Evolutionary conservation across 1,140 invertebrate species (phyloP).

Genomic region (Caenorhabditis tropicalis): DNA sequence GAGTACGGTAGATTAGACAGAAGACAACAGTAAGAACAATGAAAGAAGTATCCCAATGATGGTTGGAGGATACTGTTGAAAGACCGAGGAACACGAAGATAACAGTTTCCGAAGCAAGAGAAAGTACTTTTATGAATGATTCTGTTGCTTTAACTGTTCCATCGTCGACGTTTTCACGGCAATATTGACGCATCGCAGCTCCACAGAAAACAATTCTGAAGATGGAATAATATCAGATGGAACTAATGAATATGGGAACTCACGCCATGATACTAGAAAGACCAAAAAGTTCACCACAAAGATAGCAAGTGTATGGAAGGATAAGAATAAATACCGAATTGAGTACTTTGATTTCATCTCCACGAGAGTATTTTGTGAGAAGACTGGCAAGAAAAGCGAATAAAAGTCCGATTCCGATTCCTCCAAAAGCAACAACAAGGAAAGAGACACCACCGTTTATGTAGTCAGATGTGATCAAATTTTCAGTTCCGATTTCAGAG

Average conservation of each 20-base stretch:
- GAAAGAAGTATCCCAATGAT: conserved; percentile 95
- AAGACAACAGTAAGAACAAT: conserved; percentile 91
- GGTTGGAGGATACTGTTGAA: conserved; percentile 87
- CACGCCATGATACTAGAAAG: conserved; percentile 67
- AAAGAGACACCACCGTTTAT: conserved; percentile 87
- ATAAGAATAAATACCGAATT: conserved; percentile 69
- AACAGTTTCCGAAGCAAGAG: conserved; percentile 85
- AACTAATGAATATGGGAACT: not conserved
- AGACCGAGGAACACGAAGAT: conserved; percentile 99
- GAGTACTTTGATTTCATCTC: conserved; percentile 63
- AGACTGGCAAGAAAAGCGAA: conserved; percentile 91
- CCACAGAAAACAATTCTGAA: conserved; percentile 93
- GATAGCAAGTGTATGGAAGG: conserved; percentile 65
- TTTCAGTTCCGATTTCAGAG: conserved; percentile 72
- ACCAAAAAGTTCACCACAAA: conserved; percentile 62
- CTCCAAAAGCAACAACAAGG: conserved; percentile 90
- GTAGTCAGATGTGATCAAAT: conserved; percentile 75
- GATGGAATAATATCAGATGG: not conserved
- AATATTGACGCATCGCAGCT: conserved; percentile 98
- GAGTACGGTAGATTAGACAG: conserved; percentile 87
- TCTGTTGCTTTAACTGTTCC: conserved; percentile 97
- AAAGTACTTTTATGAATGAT: conserved; percentile 96
- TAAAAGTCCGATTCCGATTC: conserved; percentile 90
- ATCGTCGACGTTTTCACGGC: conserved; percentile 95
- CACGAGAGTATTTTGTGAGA: conserved; percentile 65